A percentile compares a stretch with the other conserved stretches of the same genome.
Evolutionary conservation across 2,888 invertebrate species (phyloP).

Genomic region (Andrena hattorfiana): DNA sequence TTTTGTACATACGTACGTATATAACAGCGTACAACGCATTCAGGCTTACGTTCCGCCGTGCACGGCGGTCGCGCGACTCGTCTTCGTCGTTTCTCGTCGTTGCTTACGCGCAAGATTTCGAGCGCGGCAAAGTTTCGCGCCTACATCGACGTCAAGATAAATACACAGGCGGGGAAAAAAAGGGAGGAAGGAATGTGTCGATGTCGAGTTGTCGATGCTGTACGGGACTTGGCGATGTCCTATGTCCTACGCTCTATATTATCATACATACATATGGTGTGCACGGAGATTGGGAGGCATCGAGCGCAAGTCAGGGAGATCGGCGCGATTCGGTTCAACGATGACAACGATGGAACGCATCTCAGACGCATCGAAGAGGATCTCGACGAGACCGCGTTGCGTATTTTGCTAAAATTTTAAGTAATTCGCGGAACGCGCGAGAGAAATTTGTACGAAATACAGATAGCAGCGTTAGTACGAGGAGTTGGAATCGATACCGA

Average conservation of each 20-base stretch:
- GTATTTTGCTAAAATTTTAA: conserved; percentile 76
- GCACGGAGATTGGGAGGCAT: neutral
- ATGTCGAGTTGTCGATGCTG: neutral
- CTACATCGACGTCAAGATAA: neutral
- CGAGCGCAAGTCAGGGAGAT: conserved; percentile 1
- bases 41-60: conserved; percentile 13
- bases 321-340: conserved; percentile 13
- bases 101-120: conserved; percentile 13
- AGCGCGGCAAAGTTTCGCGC: neutral
- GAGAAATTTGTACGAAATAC: conserved; percentile 71
- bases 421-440: conserved; percentile 57
- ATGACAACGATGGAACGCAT: conserved; percentile 38
- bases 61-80: conserved; percentile 32
- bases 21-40: neutral
- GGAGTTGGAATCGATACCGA: conserved; percentile 68
- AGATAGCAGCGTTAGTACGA: conserved; percentile 53
- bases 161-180: neutral
- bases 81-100: conserved; percentile 40
- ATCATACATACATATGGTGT: neutral
- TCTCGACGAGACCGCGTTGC: conserved; percentile 75
- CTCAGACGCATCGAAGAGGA: conserved; percentile 53
- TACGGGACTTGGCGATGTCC: too few species aligned
- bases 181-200: neutral
- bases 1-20: conserved; percentile 19
- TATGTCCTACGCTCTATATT: too few species aligned